A percentile compares a stretch with the other conserved stretches of the same genome.
Conservation (phyloP, 2,888 invertebrate species). For the Parapristionchus giblindavisi region DNA sequence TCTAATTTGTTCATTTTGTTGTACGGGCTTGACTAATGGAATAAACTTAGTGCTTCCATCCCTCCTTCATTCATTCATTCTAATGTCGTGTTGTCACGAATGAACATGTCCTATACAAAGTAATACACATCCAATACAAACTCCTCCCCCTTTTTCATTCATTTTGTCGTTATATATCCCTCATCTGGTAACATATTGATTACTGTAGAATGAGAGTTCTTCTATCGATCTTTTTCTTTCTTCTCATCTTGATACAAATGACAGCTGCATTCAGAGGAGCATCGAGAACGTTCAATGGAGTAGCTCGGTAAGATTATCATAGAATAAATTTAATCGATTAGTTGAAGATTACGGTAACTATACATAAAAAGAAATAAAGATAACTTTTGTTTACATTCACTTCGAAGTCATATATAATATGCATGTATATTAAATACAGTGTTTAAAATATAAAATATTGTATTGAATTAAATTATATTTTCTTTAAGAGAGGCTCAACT, state of each 20-base stretch:
- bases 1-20: no score
- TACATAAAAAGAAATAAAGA: not conserved
- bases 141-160: not conserved
- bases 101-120: no score
- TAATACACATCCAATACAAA: not conserved
- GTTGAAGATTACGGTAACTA: not conserved
- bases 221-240: not conserved
- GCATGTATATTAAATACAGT: no score
- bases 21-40: no score
- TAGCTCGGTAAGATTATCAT: not conserved
- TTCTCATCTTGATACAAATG: not conserved
- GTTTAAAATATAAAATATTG: not conserved
- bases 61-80: not conserved
- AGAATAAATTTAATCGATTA: not conserved
- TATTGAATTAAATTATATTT: not conserved
- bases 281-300: constrained; percentile 10
- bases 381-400: not conserved
- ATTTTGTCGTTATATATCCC: not conserved
- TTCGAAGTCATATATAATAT: no score
- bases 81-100: no score
- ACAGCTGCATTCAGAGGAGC: constrained; percentile 27
- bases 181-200: not conserved
- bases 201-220: constrained; percentile 7
- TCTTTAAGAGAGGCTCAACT: not conserved
- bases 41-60: not conserved